Base-by-base conservation (phyloP, 2,797 vertebrate genomes). In the Cygnus olor region DNA sequence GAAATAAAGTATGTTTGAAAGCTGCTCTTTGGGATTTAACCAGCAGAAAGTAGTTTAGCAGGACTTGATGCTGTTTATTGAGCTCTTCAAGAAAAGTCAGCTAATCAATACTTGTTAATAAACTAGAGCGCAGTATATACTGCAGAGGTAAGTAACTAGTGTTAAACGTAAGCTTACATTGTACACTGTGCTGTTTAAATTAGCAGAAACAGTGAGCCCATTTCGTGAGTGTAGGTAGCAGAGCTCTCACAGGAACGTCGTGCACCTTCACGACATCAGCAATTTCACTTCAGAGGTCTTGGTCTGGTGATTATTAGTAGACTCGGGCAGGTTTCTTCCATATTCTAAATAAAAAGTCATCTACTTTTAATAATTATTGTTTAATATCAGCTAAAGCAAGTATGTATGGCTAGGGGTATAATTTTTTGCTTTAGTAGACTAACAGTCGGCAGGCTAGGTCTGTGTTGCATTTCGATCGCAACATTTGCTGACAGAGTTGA, bases 401-500 rank as follows among this genome's bases (percentile, higher is more conserved):
- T 27, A 28, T 24, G 16, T 81, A 7, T 88, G 24, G 30, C 34
- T 82, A n/a, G 68, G 36, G 38, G 24, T 28, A 32, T 16, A 0
- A 24, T 72, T 88, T 88, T 49, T 84, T 16, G 11, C 73, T 66
- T 21, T 68, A 56, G 73, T 40, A 78, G 65, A 9, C 17, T 34
- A 22, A 60, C 34, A 53, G 24, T 28, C 79, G 51, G 56, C 28
- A 61, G 70, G 18, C 63, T 69, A 3, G 47, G 27, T 56, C 88
- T 57, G 66, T 22, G 6, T 74, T 86, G 88, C 70, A 20, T 90
- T 93, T 94, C 91, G 83, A 89, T 60, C 82, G 78, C 92, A 92
- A 89, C 53, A 64, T 87, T 95, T 95, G 95, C 88, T 95, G 96
- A 87, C 57, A 49, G 7, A 76, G 80, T 60, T 60, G 80, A 93